phyloP scores from a whole-genome alignment of 2,888 invertebrate species.

The Lomographa bimaculata region DNA sequence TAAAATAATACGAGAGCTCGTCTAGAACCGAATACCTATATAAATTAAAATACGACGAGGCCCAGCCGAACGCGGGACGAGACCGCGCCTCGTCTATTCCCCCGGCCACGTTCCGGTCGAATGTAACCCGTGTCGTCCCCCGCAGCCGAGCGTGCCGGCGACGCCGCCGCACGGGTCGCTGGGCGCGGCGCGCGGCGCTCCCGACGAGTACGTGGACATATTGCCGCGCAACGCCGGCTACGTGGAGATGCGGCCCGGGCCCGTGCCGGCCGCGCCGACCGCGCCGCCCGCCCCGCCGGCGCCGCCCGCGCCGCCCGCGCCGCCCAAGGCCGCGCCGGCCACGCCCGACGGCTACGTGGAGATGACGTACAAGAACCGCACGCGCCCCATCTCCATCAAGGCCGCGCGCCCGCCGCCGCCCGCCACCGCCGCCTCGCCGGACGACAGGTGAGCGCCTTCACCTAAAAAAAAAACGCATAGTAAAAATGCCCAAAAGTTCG shows the following conservation, averaged over 20 bases:
- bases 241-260: conserved; percentile 84
- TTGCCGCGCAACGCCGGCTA: conserved; percentile 78
- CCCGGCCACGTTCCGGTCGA: too few relatives aligned
- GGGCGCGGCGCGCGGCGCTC: conserved; percentile 39
- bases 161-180: conserved; percentile 54
- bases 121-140: too few relatives aligned
- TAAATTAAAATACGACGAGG: too few relatives aligned
- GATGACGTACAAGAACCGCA: conserved; percentile 73
- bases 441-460: conserved; percentile 15
- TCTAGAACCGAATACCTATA: too few relatives aligned
- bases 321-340: conserved; percentile 34
- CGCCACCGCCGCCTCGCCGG: conserved; percentile 39
- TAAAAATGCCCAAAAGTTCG: too few relatives aligned
- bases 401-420: conserved; percentile 39
- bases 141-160: conserved; percentile 2
- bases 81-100: too few relatives aligned
- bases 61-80: too few relatives aligned
- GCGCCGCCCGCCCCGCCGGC: conserved; percentile 25
- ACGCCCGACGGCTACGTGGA: conserved; percentile 77
- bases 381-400: conserved; percentile 86
- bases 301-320: conserved; percentile 26
- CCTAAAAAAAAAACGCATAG: too few relatives aligned
- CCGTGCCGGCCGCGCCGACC: conserved; percentile 25
- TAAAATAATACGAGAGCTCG: too few relatives aligned
- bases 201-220: conserved; percentile 80